A percentile compares a stretch with the other conserved stretches of the same genome.
Evolutionary conservation across 1,140 invertebrate genomes (phyloP).

Genomic region (Anagrus nilaparvatae): DNA sequence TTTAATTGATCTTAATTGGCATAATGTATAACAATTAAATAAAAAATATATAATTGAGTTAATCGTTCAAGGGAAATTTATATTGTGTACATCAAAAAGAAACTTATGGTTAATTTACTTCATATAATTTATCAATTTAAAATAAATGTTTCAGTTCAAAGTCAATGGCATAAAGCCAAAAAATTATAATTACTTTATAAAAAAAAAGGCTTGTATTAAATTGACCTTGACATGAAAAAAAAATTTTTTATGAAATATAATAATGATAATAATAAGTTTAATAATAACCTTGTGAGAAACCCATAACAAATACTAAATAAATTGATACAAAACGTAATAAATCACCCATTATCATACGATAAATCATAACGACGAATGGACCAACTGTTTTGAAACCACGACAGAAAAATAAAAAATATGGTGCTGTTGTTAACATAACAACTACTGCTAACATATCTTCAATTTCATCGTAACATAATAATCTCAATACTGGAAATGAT

Average conservation of each 20-base stretch:
- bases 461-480: conserved; percentile 70
- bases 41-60: too few relatives aligned
- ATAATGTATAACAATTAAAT: too few relatives aligned
- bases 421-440: conserved; percentile 91
- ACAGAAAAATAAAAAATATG: conserved; percentile 98
- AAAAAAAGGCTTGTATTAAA: too few relatives aligned
- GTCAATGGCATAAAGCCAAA: too few relatives aligned
- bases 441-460: conserved; percentile 87
- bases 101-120: too few relatives aligned
- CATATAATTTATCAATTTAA: too few relatives aligned
- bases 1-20: too few relatives aligned
- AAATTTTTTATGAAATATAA: neutral
- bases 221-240: neutral
- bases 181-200: too few relatives aligned
- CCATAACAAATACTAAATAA: conserved; percentile 93
- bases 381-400: conserved; percentile 95
- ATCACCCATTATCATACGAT: conserved; percentile 95
- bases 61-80: too few relatives aligned
- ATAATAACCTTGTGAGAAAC: conserved; percentile 87
- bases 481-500: conserved; percentile 69
- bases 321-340: conserved; percentile 90
- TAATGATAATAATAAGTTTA: neutral
- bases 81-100: too few relatives aligned
- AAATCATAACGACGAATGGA: conserved; percentile 99
- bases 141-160: too few relatives aligned